Evolutionary conservation across 2,113 vertebrate genomes (phyloP), one percentile per base, ranked within the genome.

Genomic region (Mugil cephalus): DNA sequence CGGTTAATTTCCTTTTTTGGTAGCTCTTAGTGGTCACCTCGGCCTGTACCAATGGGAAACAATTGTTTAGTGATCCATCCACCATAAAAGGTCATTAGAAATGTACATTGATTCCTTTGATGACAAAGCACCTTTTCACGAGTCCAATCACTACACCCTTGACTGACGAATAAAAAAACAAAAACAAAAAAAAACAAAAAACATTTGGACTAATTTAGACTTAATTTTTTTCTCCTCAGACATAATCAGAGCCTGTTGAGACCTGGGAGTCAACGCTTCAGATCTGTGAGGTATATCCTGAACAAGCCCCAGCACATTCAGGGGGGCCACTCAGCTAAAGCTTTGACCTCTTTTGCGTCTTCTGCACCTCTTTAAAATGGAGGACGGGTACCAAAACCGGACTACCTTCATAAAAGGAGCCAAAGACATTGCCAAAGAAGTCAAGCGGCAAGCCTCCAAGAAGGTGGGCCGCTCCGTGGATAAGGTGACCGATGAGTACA

Each of bases 401-500:
- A 95, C 96, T 46, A 96, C 97, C 15, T 98, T 99, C 89, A 98
- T 99, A 80, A 96, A 96, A 34, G 96, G 97, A 0, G 97, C 97
- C 79, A 98, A 98, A 90, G 97, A 99, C 93, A 98, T 99, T 17
- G 98, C 98, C 84, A 98, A 98, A 91, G 98, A 98, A 80, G 96
- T 98, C 80, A 96, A 98, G 89, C 93, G 94, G 10, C 97, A 99
- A 0, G 96, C 98, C 0, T 52, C 94, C 51, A 98, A 97, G 93
- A 99, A 98, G 83, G 95, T 98, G 15, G 95, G 95, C 64, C 95
- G 94, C 50, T 94, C 96, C 9, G 90, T 97, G 77, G 97, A 99
- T 87, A 91, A 92, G 3, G 0, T 99, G 92, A 92, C 91, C 51
- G 98, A 99, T 0, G 97, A 99, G 66, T 99, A 98, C 93, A 97